Percentiles rank a stretch among this genome's conserved stretches.
Conservation (phyloP, 2,797 vertebrate genomes). For the Pterois miles region DNA sequence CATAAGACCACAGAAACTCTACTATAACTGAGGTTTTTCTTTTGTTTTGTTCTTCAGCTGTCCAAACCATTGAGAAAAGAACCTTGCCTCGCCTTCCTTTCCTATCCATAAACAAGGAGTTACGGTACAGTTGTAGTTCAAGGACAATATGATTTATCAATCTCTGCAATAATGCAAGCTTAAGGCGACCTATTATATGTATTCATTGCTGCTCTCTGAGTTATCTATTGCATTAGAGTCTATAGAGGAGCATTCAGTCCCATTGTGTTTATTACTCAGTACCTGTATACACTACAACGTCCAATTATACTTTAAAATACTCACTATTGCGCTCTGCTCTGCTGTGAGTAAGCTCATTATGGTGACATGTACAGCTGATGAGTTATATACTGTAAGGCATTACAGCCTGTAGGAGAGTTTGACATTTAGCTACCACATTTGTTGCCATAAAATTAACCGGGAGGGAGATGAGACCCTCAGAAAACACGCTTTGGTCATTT, state of each 20-base stretch:
- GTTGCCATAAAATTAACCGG: background rate
- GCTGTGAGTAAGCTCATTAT: background rate
- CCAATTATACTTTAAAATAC: background rate
- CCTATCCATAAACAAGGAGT: background rate
- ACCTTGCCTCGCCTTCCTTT: background rate
- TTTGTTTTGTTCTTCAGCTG: background rate
- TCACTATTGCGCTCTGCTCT: background rate
- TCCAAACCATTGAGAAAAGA: background rate
- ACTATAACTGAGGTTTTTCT: background rate
- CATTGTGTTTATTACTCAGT: background rate
- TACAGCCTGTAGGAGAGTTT: background rate
- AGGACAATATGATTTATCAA: background rate
- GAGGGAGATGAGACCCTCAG: background rate
- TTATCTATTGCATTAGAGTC: background rate
- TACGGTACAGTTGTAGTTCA: background rate
- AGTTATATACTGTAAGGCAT: background rate
- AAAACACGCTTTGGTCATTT: constrained; percentile 4
- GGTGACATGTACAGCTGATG: background rate
- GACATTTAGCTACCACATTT: background rate
- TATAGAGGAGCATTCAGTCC: background rate
- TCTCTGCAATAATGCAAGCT: background rate
- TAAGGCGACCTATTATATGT: background rate
- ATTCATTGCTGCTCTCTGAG: background rate
- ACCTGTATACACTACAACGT: background rate
- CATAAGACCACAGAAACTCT: constrained; percentile 6